Percentiles rank a stretch among this genome's conserved stretches.
phyloP scores from a whole-genome alignment of 1,140 invertebrate species.

The Luehdorfia chinensis region DNA sequence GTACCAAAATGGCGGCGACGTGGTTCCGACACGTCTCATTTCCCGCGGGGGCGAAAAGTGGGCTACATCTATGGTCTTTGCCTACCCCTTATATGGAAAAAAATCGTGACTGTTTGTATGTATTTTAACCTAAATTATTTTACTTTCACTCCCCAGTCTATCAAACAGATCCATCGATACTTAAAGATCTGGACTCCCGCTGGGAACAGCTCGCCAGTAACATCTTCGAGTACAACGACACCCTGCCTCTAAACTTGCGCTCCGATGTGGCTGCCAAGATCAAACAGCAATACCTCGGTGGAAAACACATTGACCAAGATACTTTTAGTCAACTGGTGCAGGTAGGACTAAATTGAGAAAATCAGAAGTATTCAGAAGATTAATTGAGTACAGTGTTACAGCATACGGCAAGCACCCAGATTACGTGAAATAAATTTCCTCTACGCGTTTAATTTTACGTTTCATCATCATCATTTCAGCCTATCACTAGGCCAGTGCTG shows the following conservation, averaged over 20 bases:
- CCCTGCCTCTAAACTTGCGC: conserved; percentile 68
- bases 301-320: conserved; percentile 67
- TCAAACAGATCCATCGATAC: conserved; percentile 50
- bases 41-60: too few species aligned
- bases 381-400: too few species aligned
- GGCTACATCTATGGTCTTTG: too few species aligned
- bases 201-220: conserved; percentile 79
- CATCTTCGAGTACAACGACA: conserved; percentile 81
- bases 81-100: too few species aligned
- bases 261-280: conserved; percentile 70
- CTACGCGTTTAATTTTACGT: too few species aligned
- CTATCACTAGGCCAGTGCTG: too few species aligned
- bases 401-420: too few species aligned
- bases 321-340: conserved; percentile 61
- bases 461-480: too few species aligned
- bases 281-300: conserved; percentile 77
- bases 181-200: conserved; percentile 75
- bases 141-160: conserved; percentile 63
- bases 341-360: conserved; percentile 25
- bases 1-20: too few species aligned
- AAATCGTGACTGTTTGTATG: conserved; percentile 80
- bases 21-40: too few species aligned
- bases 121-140: conserved; percentile 35
- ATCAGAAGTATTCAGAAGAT: too few species aligned
- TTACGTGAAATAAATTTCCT: too few species aligned